These are phyloP conservation scores for Augiades crinisus DNA, from an alignment of 2,888 invertebrate genomes.

Conservation along the genomic window DNA sequence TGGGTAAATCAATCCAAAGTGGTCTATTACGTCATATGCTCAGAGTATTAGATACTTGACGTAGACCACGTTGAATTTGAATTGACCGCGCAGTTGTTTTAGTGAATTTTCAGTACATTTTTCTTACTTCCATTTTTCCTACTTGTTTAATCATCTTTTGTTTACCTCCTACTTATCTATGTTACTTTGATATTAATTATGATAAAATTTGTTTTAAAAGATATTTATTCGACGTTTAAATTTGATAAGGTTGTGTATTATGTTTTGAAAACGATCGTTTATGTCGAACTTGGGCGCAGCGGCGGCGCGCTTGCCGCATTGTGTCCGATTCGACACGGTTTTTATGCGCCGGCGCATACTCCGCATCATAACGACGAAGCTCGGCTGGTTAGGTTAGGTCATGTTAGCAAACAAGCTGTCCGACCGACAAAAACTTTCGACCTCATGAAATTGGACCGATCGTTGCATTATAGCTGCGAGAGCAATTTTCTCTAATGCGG, in stretches of 20 bases:
- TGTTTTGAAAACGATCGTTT: slow-evolving; percentile 38
- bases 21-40: too few species aligned
- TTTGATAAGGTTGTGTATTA: slow-evolving; percentile 29
- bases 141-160: too few species aligned
- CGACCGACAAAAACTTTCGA: slow-evolving; percentile 21
- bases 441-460: slow-evolving; percentile 29
- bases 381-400: slow-evolving; percentile 43
- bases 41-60: too few species aligned
- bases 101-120: too few species aligned
- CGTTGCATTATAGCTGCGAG: slow-evolving; percentile 28
- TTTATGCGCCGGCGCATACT: slow-evolving; percentile 51
- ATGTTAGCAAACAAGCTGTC: slow-evolving; percentile 33
- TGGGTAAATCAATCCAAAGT: too few species aligned
- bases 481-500: slow-evolving; percentile 17
- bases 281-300: slow-evolving; percentile 33
- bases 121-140: too few species aligned
- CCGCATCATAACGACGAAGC: slow-evolving; percentile 50
- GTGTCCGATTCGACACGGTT: slow-evolving; percentile 67
- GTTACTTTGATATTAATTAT: too few species aligned
- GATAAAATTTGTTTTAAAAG: not conserved
- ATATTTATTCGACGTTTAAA: not conserved
- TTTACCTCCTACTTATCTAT: too few species aligned
- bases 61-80: too few species aligned
- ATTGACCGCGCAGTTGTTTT: too few species aligned
- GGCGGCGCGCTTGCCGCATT: slow-evolving; percentile 46